phyloP scores from a whole-genome alignment of 2,113 vertebrate genomes.

The Trematocara zebra region DNA sequence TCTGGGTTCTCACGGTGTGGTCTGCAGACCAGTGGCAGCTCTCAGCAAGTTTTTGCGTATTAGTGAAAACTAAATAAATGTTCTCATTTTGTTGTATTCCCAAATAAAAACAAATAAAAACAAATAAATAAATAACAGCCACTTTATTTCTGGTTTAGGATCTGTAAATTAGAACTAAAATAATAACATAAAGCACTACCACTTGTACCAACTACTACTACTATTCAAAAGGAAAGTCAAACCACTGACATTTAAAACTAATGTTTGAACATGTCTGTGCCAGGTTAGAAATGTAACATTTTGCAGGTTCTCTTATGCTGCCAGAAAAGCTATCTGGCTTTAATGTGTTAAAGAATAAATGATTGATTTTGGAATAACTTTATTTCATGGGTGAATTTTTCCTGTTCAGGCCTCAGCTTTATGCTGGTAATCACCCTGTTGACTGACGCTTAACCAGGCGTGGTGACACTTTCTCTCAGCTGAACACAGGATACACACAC shows the following conservation, averaged over 20 bases:
- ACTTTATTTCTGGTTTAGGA: not conserved
- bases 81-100: not conserved
- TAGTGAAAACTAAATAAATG: not conserved
- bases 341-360: not conserved
- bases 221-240: not conserved
- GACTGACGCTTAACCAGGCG: not conserved
- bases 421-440: not conserved
- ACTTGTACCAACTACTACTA: not conserved
- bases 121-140: not conserved
- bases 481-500: not conserved
- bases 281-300: not conserved
- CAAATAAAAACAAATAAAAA: not conserved
- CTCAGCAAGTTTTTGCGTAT: not conserved
- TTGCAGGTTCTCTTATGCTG: not conserved
- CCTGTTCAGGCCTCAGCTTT: not conserved
- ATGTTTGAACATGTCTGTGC: not conserved
- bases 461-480: not conserved
- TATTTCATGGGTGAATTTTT: not conserved
- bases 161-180: not conserved
- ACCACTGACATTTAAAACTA: not conserved
- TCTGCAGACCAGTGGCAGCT: not conserved
- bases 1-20: not conserved
- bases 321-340: not conserved
- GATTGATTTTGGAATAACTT: not conserved
- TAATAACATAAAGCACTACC: not conserved